Evolutionary conservation across 2,113 vertebrate genomes (phyloP), one percentile per base, ranked within the genome.

Genomic region (Cygnus buccinator): DNA sequence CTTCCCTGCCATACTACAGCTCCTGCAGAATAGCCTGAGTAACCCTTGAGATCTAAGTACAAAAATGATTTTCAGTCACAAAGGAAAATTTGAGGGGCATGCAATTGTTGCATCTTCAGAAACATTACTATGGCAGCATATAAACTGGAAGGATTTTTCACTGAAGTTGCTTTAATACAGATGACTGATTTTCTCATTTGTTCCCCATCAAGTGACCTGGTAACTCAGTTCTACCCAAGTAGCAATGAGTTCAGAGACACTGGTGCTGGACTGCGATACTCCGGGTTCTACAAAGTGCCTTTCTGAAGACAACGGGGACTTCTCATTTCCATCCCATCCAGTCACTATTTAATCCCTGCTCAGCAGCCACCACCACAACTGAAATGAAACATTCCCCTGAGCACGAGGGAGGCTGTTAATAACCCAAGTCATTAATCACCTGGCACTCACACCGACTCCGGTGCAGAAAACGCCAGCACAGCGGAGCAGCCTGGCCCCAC

Each of bases 401-500:
- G 76, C 23, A 8, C 0, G 0, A 61, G 20, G 71, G 22, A 70
- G 75, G 17, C 19, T 63, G 26, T 54, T 77, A 73, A 48, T 76
- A 84, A 70, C 25, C 41, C 62, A 18, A 55, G 52, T 59, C 58
- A n/a, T 59, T 41, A 25, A 85, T n/a, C 11, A 59, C 33, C 58
- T 57, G 0, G 0, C 8, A 18, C 43, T 63, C 68, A 59, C 58
- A 4, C 25, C 61, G 62, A 73, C 58, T 54, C 29, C 2, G 1
- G 50, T 26, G 41, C 6, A 73, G 55, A 48, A 65, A 59, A 29
- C 35, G 44, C 83, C 48, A 11, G 59, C 63, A 62, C 23, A 62
- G 4, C 61, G 87, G 21, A 0, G 1, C 31, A 31, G 35, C 1
- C 0, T 25, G 44, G 72, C 41, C 37, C 66, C 2, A 0, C 39